Percentiles rank a stretch among this genome's conserved stretches.
Conservation (phyloP, 1,140 invertebrate species). For the Agraylea sexmaculata region DNA sequence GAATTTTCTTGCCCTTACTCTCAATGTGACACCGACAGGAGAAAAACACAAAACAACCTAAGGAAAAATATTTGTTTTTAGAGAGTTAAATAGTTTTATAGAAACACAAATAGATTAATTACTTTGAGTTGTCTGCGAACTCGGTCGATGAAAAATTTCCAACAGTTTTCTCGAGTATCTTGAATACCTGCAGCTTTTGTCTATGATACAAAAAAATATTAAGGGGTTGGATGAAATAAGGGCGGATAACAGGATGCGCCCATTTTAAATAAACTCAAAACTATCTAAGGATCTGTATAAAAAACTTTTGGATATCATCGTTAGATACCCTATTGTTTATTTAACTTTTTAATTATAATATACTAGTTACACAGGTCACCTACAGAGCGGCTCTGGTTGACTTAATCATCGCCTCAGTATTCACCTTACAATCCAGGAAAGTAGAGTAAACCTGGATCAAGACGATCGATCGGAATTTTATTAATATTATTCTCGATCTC, state of each 20-base stretch:
- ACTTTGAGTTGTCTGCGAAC: slow-evolving; percentile 62
- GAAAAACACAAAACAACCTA: slow-evolving; percentile 82
- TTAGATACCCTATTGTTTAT: background rate
- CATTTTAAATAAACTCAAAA: slow-evolving; percentile 10
- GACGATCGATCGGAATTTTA: no score
- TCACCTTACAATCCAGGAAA: no score
- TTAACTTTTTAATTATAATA: background rate
- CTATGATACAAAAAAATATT: slow-evolving; percentile 27
- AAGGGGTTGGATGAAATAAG: no score
- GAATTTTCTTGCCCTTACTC: slow-evolving; percentile 80
- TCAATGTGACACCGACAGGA: slow-evolving; percentile 74
- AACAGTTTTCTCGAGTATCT: slow-evolving; percentile 87
- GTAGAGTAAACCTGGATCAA: no score
- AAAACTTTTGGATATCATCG: background rate
- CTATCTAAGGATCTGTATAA: background rate
- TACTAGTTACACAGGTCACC: background rate
- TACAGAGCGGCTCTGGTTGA: no score
- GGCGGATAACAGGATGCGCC: no score
- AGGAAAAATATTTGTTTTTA: background rate
- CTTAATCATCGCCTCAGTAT: no score
- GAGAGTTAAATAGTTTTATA: background rate
- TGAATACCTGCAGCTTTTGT: slow-evolving; percentile 64
- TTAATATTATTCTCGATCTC: background rate
- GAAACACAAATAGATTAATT: slow-evolving; percentile 1
- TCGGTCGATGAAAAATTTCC: slow-evolving; percentile 89